Conservation (phyloP, 2,113 vertebrate genomes). For the Larimichthys crocea region DNA sequence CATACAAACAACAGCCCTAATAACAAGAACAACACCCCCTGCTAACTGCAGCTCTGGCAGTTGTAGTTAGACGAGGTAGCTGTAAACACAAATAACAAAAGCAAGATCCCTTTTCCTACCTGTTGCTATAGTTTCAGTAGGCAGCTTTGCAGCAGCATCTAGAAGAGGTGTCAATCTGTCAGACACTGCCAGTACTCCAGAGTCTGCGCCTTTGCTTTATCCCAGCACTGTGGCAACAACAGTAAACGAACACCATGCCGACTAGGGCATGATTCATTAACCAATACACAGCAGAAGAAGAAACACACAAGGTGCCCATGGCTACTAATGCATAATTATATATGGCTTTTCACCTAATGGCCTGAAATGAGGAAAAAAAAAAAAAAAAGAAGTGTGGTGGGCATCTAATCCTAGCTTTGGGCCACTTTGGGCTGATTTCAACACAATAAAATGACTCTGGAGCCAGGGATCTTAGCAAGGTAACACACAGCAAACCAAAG, state of each 20-base stretch:
- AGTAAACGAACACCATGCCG: constrained; percentile 67
- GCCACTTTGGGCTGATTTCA: constrained; percentile 26
- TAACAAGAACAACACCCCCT: constrained; percentile 41
- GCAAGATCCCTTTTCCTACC: constrained; percentile 67
- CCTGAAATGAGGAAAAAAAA: constrained; percentile 30
- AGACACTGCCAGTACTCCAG: constrained; percentile 38
- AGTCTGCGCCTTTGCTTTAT: constrained; percentile 48
- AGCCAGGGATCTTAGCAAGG: constrained; percentile 5
- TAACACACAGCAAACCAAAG: constrained; percentile 23
- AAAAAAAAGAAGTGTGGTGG: constrained; percentile 12
- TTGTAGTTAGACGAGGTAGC: constrained; percentile 25
- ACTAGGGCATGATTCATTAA: constrained; percentile 64
- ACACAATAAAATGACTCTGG: constrained; percentile 12
- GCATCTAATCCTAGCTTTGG: constrained; percentile 26
- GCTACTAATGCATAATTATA: constrained; percentile 38
- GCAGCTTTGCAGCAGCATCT: constrained; percentile 63
- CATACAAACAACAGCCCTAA: constrained; percentile 40
- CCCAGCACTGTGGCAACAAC: constrained; percentile 74
- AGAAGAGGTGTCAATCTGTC: constrained; percentile 62
- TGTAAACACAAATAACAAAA: constrained; percentile 63
- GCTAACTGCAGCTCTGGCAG: constrained; percentile 21
- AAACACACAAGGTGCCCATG: constrained; percentile 46
- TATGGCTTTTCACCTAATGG: constrained; percentile 15
- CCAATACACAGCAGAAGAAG: constrained; percentile 32
- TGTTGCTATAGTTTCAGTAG: constrained; percentile 77